A percentile compares a stretch with the other conserved stretches of the same genome.
phyloP scores from a whole-genome alignment of 1,140 invertebrate species.

The Drosophila dunni region DNA sequence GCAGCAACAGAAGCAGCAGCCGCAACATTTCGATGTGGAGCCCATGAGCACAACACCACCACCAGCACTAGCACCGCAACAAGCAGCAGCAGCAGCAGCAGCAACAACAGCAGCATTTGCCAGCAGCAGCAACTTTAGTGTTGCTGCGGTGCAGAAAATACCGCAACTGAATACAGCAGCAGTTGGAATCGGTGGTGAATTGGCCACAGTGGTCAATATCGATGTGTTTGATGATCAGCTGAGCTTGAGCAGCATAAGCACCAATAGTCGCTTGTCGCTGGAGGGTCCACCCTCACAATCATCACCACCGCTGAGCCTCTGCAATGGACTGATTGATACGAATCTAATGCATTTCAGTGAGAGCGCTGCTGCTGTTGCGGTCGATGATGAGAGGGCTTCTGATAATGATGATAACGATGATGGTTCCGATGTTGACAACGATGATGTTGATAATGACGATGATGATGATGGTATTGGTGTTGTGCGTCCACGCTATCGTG shows the following conservation, averaged over 20 bases:
- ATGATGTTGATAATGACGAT: background rate
- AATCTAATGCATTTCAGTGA: constrained; percentile 90
- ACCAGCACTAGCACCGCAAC: background rate
- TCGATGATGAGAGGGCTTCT: constrained; percentile 87
- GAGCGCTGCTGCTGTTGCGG: constrained; percentile 86
- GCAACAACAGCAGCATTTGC: constrained; percentile 8
- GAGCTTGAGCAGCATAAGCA: constrained; percentile 92
- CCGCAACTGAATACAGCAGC: constrained; percentile 31
- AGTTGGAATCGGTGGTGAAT: constrained; percentile 45
- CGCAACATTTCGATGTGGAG: constrained; percentile 25
- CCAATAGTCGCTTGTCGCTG: constrained; percentile 91
- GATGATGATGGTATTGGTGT: constrained; percentile 7
- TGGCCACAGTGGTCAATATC: constrained; percentile 79
- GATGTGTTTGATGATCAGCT: constrained; percentile 89
- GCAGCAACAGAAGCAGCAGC: constrained; percentile 16
- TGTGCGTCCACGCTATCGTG: background rate
- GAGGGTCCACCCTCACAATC: constrained; percentile 89
- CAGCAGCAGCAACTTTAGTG: constrained; percentile 8
- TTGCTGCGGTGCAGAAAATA: constrained; percentile 3
- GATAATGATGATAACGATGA: constrained; percentile 2
- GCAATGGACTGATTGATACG: constrained; percentile 87
- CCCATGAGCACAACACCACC: constrained; percentile 49
- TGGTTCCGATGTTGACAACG: background rate
- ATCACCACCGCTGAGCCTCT: constrained; percentile 87
- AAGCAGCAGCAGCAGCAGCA: constrained; percentile 16